A percentile compares a stretch with the other conserved stretches of the same genome.
Evolutionary conservation across 2,888 invertebrate species (phyloP).

Genomic region (Aspidapion aeneum): DNA sequence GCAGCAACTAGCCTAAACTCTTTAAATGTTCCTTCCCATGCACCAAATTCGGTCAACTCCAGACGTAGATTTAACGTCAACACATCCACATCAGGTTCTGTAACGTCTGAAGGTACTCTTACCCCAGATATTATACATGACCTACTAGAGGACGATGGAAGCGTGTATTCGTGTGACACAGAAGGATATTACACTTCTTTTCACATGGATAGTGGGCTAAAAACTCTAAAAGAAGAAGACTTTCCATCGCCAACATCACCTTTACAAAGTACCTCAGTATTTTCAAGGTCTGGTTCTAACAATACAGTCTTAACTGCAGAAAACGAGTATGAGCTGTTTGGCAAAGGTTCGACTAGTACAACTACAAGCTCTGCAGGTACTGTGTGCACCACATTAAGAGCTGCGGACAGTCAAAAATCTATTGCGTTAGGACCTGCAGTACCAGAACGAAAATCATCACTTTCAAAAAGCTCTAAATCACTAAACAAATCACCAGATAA

Average conservation of each 20-base stretch:
- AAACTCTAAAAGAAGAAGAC: slow-evolving; percentile 76
- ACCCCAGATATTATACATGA: slow-evolving; percentile 81
- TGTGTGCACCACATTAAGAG: slow-evolving; percentile 79
- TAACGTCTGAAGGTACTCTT: slow-evolving; percentile 80
- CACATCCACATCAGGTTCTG: slow-evolving; percentile 77
- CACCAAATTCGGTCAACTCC: slow-evolving; percentile 65
- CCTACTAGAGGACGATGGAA: slow-evolving; percentile 79
- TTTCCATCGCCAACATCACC: slow-evolving; percentile 70
- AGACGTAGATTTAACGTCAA: slow-evolving; percentile 61
- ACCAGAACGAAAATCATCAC: slow-evolving; percentile 78
- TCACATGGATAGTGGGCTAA: slow-evolving; percentile 92
- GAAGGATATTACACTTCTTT: slow-evolving; percentile 98
- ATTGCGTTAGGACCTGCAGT: slow-evolving; percentile 68
- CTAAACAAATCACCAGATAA: slow-evolving; percentile 52
- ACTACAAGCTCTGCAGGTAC: slow-evolving; percentile 90
- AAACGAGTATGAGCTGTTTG: slow-evolving; percentile 87
- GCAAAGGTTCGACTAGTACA: slow-evolving; percentile 88
- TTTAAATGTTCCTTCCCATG: slow-evolving; percentile 50
- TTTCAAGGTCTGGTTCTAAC: slow-evolving; percentile 64
- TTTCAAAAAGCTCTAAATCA: slow-evolving; percentile 50
- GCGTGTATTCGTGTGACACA: slow-evolving; percentile 93
- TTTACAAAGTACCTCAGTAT: slow-evolving; percentile 65
- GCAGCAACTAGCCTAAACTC: slow-evolving; percentile 69
- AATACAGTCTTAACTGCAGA: slow-evolving; percentile 71
- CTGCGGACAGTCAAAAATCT: slow-evolving; percentile 62